These are phyloP conservation scores for Rachycentron canadum DNA, from an alignment of 2,797 vertebrate species.

Conservation along the genomic window DNA sequence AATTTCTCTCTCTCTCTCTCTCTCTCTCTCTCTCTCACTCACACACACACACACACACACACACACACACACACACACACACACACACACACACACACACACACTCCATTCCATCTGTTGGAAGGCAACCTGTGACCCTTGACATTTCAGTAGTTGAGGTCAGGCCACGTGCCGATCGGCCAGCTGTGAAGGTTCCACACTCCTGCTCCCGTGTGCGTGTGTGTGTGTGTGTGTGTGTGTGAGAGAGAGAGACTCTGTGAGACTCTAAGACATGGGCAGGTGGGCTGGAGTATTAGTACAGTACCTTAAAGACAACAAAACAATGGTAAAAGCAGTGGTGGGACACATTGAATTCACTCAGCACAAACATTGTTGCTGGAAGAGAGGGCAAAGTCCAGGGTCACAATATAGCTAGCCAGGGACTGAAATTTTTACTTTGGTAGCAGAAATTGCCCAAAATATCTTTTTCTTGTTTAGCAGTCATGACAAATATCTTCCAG, in stretches of 20 bases:
- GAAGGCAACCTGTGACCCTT: constrained; percentile 75
- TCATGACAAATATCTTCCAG: no score
- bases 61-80: constrained; percentile 33
- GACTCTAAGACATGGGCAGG: constrained; percentile 26
- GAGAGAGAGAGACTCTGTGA: not conserved
- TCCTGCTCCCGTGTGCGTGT: constrained; percentile 26
- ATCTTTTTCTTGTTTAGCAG: no score
- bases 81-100: constrained; percentile 30
- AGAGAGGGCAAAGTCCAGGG: constrained; percentile 13
- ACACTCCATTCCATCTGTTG: constrained; percentile 68
- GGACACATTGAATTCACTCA: constrained; percentile 41
- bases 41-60: not conserved
- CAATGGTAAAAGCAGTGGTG: constrained; percentile 36
- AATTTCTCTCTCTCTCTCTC: no score
- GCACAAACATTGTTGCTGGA: constrained; percentile 47
- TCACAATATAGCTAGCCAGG: not conserved
- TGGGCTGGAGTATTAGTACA: constrained; percentile 23
- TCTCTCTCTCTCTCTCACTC: constrained; percentile 33
- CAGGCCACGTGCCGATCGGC: constrained; percentile 38
- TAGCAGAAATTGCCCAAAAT: no score
- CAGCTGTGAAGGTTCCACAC: constrained; percentile 57
- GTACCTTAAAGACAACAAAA: constrained; percentile 40
- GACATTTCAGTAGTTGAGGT: constrained; percentile 57
- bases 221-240: constrained; percentile 7
- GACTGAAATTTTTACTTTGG: not conserved